phyloP scores from a whole-genome alignment of 1,140 invertebrate genomes.

The Paramacrobiotus metropolitanus region DNA sequence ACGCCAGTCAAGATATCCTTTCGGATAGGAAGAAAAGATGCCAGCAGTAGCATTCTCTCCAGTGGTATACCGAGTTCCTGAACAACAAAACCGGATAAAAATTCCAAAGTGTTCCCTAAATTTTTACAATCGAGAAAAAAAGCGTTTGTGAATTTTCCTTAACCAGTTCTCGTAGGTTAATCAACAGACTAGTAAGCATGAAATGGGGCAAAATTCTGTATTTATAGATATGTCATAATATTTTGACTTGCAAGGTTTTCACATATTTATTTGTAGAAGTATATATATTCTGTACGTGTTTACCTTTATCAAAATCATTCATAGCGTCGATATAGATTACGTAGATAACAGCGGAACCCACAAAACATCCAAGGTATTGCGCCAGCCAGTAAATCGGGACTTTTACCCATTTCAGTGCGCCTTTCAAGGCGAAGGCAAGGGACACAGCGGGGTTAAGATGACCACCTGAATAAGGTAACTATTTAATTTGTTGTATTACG shows the following conservation, averaged over 20 bases:
- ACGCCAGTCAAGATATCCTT: slow-evolving; percentile 20
- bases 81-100: too few relatives aligned
- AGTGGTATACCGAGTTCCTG: slow-evolving; percentile 2
- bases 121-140: too few relatives aligned
- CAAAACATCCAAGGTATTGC: slow-evolving; percentile 31
- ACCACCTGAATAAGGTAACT: slow-evolving; percentile 23
- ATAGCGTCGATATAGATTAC: slow-evolving; percentile 22
- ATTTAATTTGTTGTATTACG: too few relatives aligned
- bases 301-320: not conserved
- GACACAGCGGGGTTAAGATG: slow-evolving; percentile 34
- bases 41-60: slow-evolving; percentile 28
- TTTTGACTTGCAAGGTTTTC: too few relatives aligned
- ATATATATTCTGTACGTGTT: too few relatives aligned
- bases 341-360: slow-evolving; percentile 26
- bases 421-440: slow-evolving; percentile 24
- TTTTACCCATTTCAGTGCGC: slow-evolving; percentile 24
- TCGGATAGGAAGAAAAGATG: slow-evolving; percentile 34
- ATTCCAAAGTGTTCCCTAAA: too few relatives aligned
- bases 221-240: too few relatives aligned
- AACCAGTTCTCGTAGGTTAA: too few relatives aligned
- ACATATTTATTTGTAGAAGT: too few relatives aligned
- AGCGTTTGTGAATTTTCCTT: too few relatives aligned
- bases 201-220: too few relatives aligned
- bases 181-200: too few relatives aligned
- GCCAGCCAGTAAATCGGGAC: slow-evolving; percentile 27